phyloP scores from a whole-genome alignment of 2,888 invertebrate species.

The Gonocerus acuteangulatus region DNA sequence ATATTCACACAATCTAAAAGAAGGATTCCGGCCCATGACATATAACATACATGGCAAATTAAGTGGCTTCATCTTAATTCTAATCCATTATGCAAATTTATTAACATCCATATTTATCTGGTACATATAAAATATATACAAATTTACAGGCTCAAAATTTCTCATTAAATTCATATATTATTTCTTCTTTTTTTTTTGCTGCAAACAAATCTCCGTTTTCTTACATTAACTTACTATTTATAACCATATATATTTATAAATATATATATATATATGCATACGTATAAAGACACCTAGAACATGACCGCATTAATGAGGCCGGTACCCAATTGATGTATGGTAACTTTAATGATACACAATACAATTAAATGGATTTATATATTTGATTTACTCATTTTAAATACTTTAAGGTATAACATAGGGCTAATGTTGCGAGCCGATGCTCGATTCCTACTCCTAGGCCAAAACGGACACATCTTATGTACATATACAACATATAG shows the following conservation, averaged over 20 bases:
- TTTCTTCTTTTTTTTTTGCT: background rate
- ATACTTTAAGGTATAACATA: constrained; percentile 20
- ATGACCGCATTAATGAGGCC: constrained; percentile 18
- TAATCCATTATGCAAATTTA: constrained; percentile 16
- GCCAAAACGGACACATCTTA: constrained; percentile 24
- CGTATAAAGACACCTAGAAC: constrained; percentile 8
- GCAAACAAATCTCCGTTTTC: background rate
- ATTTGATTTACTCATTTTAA: constrained; percentile 17
- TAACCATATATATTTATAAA: background rate
- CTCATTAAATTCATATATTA: background rate
- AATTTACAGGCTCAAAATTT: constrained; percentile 18
- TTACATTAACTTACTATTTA: background rate
- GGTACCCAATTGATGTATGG: constrained; percentile 19
- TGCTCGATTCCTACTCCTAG: constrained; percentile 18
- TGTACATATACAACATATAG: constrained; percentile 24
- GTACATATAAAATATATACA: constrained; percentile 24
- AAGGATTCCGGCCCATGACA: constrained; percentile 20
- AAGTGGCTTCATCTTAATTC: constrained; percentile 5
- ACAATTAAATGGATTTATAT: constrained; percentile 25
- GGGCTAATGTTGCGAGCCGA: constrained; percentile 17
- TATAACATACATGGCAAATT: constrained; percentile 13
- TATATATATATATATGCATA: constrained; percentile 1
- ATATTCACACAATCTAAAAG: constrained; percentile 16
- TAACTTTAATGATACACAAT: constrained; percentile 21
- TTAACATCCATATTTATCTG: constrained; percentile 20